Evolutionary conservation across 2,113 vertebrate species (phyloP).

Genomic region (Argyrosomus japonicus): DNA sequence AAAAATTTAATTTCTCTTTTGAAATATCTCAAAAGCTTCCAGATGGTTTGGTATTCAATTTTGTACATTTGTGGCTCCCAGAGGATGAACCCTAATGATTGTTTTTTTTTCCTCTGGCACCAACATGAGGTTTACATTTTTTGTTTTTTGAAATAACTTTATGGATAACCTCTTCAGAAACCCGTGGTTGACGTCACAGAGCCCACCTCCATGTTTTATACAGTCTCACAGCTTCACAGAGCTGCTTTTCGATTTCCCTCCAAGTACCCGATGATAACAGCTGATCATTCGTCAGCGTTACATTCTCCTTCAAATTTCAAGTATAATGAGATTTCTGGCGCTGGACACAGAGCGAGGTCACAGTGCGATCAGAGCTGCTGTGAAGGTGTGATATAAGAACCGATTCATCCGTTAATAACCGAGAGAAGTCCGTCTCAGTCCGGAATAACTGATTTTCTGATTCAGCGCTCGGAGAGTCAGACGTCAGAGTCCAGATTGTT

Average conservation of each 20-base stretch:
- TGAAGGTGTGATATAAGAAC: constrained; percentile 35
- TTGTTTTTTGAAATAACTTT: no score
- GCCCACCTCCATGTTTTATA: no score
- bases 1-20: no score
- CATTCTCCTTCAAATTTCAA: constrained; percentile 36
- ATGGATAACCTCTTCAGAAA: no score
- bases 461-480: constrained; percentile 43
- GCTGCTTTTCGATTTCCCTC: constrained; percentile 15
- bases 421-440: constrained; percentile 4
- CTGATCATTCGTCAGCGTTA: constrained; percentile 20
- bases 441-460: constrained; percentile 57
- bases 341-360: constrained; percentile 16
- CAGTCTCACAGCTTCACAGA: background rate
- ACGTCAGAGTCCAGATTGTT: constrained; percentile 40
- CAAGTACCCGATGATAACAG: constrained; percentile 23
- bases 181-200: no score
- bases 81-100: background rate
- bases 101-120: no score
- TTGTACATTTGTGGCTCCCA: background rate
- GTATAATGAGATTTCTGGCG: constrained; percentile 32
- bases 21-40: no score
- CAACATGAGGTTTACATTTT: background rate
- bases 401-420: constrained; percentile 39
- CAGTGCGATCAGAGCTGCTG: constrained; percentile 1
- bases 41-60: no score